Conservation (phyloP, 2,888 invertebrate species). For the Hetaerina titia region DNA sequence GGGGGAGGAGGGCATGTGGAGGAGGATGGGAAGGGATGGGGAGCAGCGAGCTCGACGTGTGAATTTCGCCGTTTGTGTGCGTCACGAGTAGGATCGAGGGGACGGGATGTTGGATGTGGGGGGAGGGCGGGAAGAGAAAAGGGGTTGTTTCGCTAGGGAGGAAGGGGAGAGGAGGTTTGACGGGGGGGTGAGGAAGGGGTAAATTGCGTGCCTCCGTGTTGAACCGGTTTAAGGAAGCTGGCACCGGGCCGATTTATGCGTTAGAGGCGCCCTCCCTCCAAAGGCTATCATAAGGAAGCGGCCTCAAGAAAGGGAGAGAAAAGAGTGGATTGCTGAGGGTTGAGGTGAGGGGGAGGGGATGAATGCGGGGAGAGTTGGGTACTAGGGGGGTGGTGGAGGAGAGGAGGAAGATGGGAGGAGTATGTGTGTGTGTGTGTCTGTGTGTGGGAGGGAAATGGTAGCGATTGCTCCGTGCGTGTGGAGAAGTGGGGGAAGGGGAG, state of each 20-base stretch:
- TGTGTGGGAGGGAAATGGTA: not conserved
- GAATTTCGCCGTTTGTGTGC: too few relatives aligned
- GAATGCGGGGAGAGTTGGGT: not conserved
- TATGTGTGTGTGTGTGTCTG: not conserved
- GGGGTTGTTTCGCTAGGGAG: too few relatives aligned
- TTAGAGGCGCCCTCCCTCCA: constrained; percentile 40
- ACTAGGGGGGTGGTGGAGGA: not conserved
- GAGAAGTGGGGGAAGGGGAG: not conserved
- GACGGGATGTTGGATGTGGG: too few relatives aligned
- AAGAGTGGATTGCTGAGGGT: not conserved
- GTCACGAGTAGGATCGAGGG: too few relatives aligned
- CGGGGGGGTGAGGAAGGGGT: not conserved
- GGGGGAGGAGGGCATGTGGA: too few relatives aligned
- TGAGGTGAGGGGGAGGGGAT: not conserved
- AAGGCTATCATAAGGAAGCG: constrained; percentile 55
- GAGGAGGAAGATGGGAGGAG: not conserved
- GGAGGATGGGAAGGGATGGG: too few relatives aligned
- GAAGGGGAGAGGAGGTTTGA: too few relatives aligned
- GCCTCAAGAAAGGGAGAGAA: not conserved
- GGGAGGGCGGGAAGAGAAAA: not conserved
- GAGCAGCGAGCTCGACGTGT: too few relatives aligned
- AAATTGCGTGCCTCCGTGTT: constrained; percentile 62
- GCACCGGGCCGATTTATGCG: constrained; percentile 55
- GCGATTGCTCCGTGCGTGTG: not conserved
- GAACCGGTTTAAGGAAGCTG: constrained; percentile 53